Evolutionary conservation across 92 coral and sea anemone species (phyloP).

Genomic region (Muricea muricata): DNA sequence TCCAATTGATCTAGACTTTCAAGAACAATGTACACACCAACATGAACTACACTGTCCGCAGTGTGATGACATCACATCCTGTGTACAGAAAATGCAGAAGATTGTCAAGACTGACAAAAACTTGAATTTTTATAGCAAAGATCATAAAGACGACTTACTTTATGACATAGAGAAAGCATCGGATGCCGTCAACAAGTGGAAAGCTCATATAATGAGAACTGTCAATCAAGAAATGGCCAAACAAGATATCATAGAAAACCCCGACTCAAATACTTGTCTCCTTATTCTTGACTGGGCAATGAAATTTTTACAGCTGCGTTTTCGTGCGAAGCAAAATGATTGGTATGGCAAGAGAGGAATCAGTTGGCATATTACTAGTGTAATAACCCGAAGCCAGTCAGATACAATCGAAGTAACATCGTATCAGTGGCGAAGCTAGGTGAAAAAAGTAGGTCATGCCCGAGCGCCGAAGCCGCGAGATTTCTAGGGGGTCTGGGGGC

Average conservation of each 20-base stretch:
- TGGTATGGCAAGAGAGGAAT: not conserved
- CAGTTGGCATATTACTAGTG: not conserved
- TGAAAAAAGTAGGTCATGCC: too few species aligned
- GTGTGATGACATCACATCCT: not conserved
- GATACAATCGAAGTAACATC: too few species aligned
- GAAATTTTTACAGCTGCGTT: conserved; percentile 72
- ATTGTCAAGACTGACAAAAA: too few species aligned
- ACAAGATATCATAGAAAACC: not conserved
- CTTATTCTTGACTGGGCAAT: not conserved
- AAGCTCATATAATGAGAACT: not conserved
- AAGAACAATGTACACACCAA: not conserved
- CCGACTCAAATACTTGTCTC: not conserved
- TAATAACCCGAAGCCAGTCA: too few species aligned
- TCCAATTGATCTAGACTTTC: not conserved
- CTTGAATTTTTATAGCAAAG: too few species aligned
- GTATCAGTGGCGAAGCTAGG: too few species aligned
- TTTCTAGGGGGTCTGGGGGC: too few species aligned
- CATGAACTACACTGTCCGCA: not conserved
- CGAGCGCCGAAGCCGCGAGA: too few species aligned
- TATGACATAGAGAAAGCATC: not conserved
- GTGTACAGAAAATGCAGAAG: not conserved
- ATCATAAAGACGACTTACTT: not conserved
- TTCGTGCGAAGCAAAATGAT: not conserved
- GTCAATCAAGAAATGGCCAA: not conserved
- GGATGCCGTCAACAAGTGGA: not conserved